A percentile compares a stretch with the other conserved stretches of the same genome.
Evolutionary conservation across 2,797 vertebrate species (phyloP).

Genomic region (Onychomys leucogaster): DNA sequence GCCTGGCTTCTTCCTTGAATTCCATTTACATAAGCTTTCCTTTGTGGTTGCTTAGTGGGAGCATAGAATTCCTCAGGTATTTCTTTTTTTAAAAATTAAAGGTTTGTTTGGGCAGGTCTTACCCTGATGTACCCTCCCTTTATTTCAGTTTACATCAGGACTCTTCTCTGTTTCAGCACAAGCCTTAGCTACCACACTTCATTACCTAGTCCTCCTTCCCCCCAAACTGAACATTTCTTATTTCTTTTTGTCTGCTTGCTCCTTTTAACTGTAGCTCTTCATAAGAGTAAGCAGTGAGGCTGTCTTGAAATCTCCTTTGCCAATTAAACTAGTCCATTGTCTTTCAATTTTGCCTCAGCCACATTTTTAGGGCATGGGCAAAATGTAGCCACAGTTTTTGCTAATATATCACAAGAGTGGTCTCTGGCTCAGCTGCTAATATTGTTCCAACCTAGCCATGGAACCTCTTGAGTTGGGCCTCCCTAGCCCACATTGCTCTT

Average conservation of each 20-base stretch:
- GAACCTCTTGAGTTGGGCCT: no score
- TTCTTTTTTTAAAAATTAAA: not conserved
- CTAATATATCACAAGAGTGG: not conserved
- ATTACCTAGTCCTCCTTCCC: not conserved
- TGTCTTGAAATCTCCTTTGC: not conserved
- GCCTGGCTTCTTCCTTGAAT: not conserved
- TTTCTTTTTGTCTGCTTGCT: not conserved
- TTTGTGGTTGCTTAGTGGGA: not conserved
- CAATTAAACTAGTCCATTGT: not conserved
- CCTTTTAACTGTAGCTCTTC: not conserved
- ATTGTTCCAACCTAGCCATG: not conserved
- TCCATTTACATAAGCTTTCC: not conserved
- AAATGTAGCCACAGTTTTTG: not conserved
- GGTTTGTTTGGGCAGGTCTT: not conserved
- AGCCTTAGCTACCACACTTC: not conserved
- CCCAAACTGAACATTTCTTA: not conserved
- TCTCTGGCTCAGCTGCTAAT: not conserved
- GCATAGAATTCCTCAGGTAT: not conserved
- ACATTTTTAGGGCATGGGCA: not conserved
- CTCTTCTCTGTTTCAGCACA: not conserved
- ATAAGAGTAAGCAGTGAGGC: not conserved
- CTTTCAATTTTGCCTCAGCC: not conserved
- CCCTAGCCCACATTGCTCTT: not conserved
- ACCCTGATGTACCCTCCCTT: not conserved
- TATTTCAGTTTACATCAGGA: not conserved